Evolutionary conservation across 2,888 invertebrate genomes (phyloP), one percentile per base, ranked within the genome.

Genomic region (Ophion costatus): DNA sequence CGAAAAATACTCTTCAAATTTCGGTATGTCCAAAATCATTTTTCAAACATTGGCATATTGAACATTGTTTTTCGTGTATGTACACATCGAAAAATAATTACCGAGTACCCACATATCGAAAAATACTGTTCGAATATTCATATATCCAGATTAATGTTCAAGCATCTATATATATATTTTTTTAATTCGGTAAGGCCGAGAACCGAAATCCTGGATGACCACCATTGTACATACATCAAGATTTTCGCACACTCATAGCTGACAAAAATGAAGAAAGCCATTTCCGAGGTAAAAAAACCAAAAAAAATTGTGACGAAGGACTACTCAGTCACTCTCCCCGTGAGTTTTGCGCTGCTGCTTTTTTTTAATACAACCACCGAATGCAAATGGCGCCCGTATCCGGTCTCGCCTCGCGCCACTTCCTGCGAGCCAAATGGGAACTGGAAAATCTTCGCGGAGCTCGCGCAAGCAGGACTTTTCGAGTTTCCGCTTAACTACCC

Each of bases 311-410:
- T 20, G 51, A 51, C 51, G 51, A 51, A 51, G 51, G 64, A 67
- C 70, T 56, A 24, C 76, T 67, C 74, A 66, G 78, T 71, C 66
- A 71, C 83, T 82, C 82, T 70, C 38, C 77, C 80, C 82, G 67
- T 71, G 74, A 89, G 75, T 90, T 92, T 90, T 91, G 90, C 89
- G 17, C 14, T 51, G 17, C 51, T 5, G 17, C 51, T 88, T 89
- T 69, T 85, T 89, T 90, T 91, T 92, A n/a, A n/a, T 91, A 91
- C 91, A 91, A 90, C 91, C 91, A 88, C 89, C 90, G 90, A 91
- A 93, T 93, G 93, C 93, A 93, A 93, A 93, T 93, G 91, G 88
- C 88, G 88, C 88, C 89, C 91, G 92, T 92, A 91, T 93, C 92
- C 91, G 91, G 87, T 71, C 80, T 81, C 85, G 82, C 85, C 83